Evolutionary conservation across 2,888 invertebrate genomes (phyloP).

Genomic region (Macaria notata): DNA sequence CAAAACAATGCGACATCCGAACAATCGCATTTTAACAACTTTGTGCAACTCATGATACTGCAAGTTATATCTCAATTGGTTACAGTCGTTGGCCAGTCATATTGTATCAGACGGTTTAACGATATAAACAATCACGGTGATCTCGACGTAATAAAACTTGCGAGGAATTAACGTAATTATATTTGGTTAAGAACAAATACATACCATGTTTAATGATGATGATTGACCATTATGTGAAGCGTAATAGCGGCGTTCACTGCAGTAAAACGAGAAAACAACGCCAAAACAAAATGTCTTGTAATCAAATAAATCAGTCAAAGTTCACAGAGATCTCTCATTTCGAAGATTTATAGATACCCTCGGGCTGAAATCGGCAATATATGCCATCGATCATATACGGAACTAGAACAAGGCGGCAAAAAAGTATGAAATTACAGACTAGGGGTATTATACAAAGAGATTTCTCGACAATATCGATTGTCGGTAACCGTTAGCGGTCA

Average conservation of each 20-base stretch:
- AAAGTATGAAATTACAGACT: conserved; percentile 56
- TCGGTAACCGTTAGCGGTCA: conserved; percentile 40
- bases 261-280: too few relatives aligned
- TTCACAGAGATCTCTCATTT: conserved; percentile 1
- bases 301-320: not conserved
- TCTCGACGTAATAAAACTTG: too few relatives aligned
- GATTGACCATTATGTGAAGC: too few relatives aligned
- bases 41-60: conserved; percentile 1
- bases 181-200: too few relatives aligned
- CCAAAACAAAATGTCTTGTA: not conserved
- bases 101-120: too few relatives aligned
- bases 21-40: conserved; percentile 5
- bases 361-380: conserved; percentile 25
- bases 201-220: too few relatives aligned
- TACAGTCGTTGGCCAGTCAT: not conserved
- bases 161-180: too few relatives aligned
- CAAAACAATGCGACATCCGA: not conserved
- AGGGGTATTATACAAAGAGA: conserved; percentile 36
- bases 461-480: conserved; percentile 30
- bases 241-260: too few relatives aligned
- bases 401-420: conserved; percentile 50
- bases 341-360: conserved; percentile 24
- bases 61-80: conserved; percentile 5
- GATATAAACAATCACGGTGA: not conserved
- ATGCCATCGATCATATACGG: conserved; percentile 43